phyloP scores from a whole-genome alignment of 2,888 invertebrate genomes.

The Mesorhabditis belari region DNA sequence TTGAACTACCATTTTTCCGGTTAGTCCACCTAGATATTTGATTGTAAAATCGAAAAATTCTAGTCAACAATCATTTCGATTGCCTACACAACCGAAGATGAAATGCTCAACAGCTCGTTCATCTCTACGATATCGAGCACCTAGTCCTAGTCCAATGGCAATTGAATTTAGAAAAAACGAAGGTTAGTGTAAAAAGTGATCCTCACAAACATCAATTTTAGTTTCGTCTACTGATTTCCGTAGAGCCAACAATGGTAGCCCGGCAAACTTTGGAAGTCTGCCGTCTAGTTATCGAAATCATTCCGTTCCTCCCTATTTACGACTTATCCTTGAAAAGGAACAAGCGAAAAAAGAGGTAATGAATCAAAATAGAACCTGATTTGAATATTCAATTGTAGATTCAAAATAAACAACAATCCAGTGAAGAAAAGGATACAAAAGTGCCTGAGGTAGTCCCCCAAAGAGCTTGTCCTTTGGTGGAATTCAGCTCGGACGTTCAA shows the following conservation, averaged over 20 bases:
- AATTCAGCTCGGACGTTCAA: no score
- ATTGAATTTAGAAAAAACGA: background rate
- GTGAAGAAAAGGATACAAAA: background rate
- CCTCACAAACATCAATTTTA: no score
- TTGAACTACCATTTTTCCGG: background rate
- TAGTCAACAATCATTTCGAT: no score
- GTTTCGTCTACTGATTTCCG: no score
- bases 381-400: background rate
- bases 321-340: background rate
- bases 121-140: background rate
- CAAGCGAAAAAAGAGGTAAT: no score
- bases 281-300: background rate
- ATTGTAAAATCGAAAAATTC: no score
- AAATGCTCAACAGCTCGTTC: background rate
- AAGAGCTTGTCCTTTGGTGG: no score
- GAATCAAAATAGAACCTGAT: background rate
- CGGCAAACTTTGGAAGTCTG: background rate
- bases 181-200: background rate
- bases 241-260: background rate
- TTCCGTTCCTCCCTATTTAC: background rate
- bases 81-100: no score
- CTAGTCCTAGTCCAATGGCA: background rate
- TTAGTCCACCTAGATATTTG: no score
- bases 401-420: background rate
- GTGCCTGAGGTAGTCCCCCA: no score